Evolutionary conservation across 1,140 invertebrate species (phyloP), one percentile per base, ranked within the genome.

Genomic region (Solenopsis invicta): DNA sequence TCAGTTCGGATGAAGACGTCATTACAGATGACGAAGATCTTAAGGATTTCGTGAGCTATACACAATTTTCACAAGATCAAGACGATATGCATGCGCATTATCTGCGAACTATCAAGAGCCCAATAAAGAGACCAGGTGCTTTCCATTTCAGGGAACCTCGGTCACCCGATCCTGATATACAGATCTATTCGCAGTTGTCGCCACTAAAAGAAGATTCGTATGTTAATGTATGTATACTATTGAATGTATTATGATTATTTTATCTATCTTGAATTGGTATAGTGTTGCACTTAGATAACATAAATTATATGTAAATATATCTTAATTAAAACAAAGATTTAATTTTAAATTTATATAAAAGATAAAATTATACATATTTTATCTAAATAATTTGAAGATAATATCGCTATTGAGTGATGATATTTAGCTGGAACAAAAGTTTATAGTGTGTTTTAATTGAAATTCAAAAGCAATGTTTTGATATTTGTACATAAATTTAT

Each of bases 51-150:
- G 90, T 95, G 0, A 95, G 94, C 80, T 90, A 95, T 45, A 93
- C 94, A 1, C 95, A 95, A 76, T 92, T 96, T 50, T 88, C 93
- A 8, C 92, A 95, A 6, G 94, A 95, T 64, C 50, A 92, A 45
- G 86, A 95, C 13, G 95, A 96, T 85, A 96, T 96, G 95, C 93
- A 96, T 41, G 96, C 95, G 5, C 94, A 96, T 85, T 97, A 97
- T 92, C 91, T 97, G 29, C 96, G 96, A 85, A 96, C 96, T 24
- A 89, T 96, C 3, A 96, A 94, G 45, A 94, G 94, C 77, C 94
- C 94, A 0, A 2, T 66, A 0, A 87, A 77, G 54, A 76, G 18
- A 72, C 54, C 74, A 1, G 87, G 89, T 0, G 88, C 72, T 8
- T 95, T 94, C 72, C 2, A 92, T 56, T 88, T 95, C 4, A 93